Percentiles rank a stretch among this genome's conserved stretches.
These are phyloP conservation scores for Petaurus breviceps DNA, from an alignment of 2,113 vertebrate genomes.

Conservation along the genomic window DNA sequence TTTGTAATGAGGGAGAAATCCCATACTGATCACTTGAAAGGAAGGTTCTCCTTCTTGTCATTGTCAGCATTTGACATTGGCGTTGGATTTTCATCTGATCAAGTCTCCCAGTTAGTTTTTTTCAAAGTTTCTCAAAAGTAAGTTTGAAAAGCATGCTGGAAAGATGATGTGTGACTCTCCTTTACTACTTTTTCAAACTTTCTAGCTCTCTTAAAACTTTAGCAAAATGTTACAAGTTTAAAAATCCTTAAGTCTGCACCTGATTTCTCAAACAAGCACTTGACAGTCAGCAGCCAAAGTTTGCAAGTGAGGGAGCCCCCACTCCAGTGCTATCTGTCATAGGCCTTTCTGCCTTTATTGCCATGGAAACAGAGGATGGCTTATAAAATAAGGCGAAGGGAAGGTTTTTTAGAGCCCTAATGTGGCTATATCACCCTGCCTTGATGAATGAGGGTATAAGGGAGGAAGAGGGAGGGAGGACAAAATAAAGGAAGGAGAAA, in stretches of 20 bases:
- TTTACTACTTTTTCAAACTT: neutral
- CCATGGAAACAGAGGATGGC: slow-evolving; percentile 78
- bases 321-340: slow-evolving; percentile 69
- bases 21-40: neutral
- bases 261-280: slow-evolving; percentile 72
- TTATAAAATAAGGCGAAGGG: slow-evolving; percentile 43
- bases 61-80: neutral
- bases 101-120: slow-evolving; percentile 27
- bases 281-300: slow-evolving; percentile 74
- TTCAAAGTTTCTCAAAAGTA: slow-evolving; percentile 26
- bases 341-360: slow-evolving; percentile 78
- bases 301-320: slow-evolving; percentile 72
- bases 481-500: neutral
- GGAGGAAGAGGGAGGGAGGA: neutral
- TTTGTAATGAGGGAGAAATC: neutral
- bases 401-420: slow-evolving; percentile 30
- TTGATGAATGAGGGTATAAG: neutral
- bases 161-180: neutral
- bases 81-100: neutral
- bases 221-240: slow-evolving; percentile 42
- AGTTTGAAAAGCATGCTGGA: slow-evolving; percentile 1
- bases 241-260: slow-evolving; percentile 67
- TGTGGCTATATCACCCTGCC: neutral
- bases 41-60: neutral
- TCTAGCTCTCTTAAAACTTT: slow-evolving; percentile 9